Evolutionary conservation across 2,888 invertebrate genomes (phyloP), one percentile per base, ranked within the genome.

Genomic region (Leptinotarsa peninsularis): DNA sequence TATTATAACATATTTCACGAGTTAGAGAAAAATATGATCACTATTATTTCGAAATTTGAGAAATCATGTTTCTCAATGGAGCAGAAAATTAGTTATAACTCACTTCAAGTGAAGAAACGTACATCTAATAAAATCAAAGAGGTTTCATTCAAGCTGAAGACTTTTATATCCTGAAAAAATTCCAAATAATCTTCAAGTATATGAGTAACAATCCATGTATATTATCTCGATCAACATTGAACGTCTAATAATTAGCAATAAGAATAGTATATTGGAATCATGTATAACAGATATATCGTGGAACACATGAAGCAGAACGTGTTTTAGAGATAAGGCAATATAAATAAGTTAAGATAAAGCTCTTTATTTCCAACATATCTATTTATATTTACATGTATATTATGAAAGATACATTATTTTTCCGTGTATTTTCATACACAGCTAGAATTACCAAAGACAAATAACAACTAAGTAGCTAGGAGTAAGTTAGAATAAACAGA

Each of bases 381-480:
- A 52, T 56, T 72, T 63, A 60, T 43, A 67, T 54, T 74, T 52
- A 68, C 58, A 67, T 73, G 73, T 76, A 74, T 63, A 66, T 43
- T 69, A 15, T 56, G 69, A 14, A 66, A 63, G 68, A 68, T 67
- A 54, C 56, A 18, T 76, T 70, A 70, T 67, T 71, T 76, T 43
- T 73, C 68, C 68, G 68, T 76, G 71, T 71, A 72, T 56, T 50
- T 72, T 23, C 33, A 17, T 73, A 68, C 15, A 72, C 78, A 76
- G 76, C 78, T 78, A 78, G 78, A 73, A 71, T 49, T 66, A 78
- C 78, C 78, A 78, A 78, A 78, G 78, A 76, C 72, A 76, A 76
- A 76, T 74, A 76, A 76, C 27, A 23, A 21, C 3, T 52, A 23
- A 23, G 7, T 5, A 68, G 52, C 15, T 67, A 50, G 49, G n/a